Evolutionary conservation across 2,113 vertebrate species (phyloP).

Genomic region (Aptenodytes patagonicus): DNA sequence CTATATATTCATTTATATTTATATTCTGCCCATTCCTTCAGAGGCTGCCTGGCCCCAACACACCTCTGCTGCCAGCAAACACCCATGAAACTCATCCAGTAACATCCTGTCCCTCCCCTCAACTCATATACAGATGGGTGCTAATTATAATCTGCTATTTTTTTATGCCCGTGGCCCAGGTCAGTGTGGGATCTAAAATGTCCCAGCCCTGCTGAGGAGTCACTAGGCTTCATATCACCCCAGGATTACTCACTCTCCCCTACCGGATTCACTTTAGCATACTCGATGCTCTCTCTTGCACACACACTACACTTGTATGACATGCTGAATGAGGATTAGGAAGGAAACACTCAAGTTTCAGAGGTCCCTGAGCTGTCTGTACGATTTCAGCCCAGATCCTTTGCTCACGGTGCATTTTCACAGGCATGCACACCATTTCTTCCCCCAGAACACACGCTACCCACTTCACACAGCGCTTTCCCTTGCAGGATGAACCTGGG

Average conservation of each 20-base stretch:
- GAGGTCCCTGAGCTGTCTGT: neutral
- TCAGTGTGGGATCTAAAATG: neutral
- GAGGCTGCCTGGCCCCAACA: neutral
- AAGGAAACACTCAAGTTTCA: neutral
- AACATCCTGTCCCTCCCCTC: neutral
- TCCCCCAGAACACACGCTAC: neutral
- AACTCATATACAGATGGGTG: neutral
- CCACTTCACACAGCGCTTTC: neutral
- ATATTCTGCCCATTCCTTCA: neutral
- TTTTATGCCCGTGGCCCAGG: neutral
- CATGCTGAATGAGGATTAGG: rapidly evolving
- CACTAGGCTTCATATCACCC: neutral
- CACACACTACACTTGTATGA: rapidly evolving
- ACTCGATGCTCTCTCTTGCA: neutral
- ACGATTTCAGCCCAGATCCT: neutral
- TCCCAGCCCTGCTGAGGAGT: neutral
- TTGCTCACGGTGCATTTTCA: neutral
- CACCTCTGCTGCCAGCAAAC: neutral
- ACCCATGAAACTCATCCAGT: neutral
- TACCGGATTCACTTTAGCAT: neutral
- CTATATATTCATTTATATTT: neutral
- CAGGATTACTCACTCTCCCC: neutral
- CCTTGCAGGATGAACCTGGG: neutral
- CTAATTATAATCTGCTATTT: neutral
- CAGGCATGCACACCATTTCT: rapidly evolving